Conservation (phyloP, 1,140 invertebrate species). For the Drosophila lacteicornis region DNA sequence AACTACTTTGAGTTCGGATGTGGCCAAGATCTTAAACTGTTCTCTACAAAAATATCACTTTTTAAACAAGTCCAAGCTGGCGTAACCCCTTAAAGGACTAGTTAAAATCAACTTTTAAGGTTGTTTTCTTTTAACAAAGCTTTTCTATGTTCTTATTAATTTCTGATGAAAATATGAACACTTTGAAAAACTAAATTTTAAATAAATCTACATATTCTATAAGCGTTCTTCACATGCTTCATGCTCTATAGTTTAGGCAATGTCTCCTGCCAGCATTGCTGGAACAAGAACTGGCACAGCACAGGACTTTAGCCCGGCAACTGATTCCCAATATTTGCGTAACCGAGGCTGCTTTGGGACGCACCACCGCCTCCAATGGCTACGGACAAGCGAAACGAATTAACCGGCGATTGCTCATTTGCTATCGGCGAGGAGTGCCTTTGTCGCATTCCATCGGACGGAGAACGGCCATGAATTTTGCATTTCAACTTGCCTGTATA, state of each 20-base stretch:
- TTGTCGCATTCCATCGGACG: constrained; percentile 66
- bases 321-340: constrained; percentile 72
- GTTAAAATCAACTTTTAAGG: too few species aligned
- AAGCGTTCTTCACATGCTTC: neutral
- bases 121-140: too few species aligned
- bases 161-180: too few species aligned
- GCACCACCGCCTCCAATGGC: constrained; percentile 7
- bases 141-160: too few species aligned
- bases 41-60: too few species aligned
- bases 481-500: constrained; percentile 69
- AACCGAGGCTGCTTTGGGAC: constrained; percentile 49
- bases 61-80: too few species aligned
- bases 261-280: constrained; percentile 25
- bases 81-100: too few species aligned
- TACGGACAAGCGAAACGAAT: constrained; percentile 24
- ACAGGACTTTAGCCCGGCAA: constrained; percentile 53
- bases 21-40: too few species aligned
- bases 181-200: too few species aligned
- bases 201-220: too few species aligned
- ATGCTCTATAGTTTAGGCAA: constrained; percentile 17
- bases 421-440: constrained; percentile 53
- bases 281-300: constrained; percentile 6
- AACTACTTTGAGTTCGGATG: too few species aligned
- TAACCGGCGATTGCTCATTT: constrained; percentile 55
- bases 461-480: constrained; percentile 75